Evolutionary conservation across 1,140 invertebrate genomes (phyloP).

Genomic region (Temnothorax nylanderi): DNA sequence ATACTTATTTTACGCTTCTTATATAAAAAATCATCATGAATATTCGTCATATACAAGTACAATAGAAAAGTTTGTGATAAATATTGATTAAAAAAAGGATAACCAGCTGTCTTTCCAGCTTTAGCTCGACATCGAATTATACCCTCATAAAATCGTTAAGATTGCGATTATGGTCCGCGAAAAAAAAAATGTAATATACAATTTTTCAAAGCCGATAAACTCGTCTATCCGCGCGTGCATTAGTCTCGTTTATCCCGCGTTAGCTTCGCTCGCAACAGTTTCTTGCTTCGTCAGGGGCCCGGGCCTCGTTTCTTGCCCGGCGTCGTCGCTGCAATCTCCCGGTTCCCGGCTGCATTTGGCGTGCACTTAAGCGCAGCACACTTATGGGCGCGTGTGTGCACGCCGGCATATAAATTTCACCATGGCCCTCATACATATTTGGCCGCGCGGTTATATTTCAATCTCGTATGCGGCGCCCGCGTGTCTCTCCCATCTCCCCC

Average conservation of each 20-base stretch:
- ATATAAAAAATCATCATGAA: not conserved
- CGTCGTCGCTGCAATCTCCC: constrained; percentile 26
- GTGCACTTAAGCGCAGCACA: constrained; percentile 51
- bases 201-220: not conserved
- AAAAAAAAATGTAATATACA: not conserved
- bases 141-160: too few relatives aligned
- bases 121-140: not conserved
- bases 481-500: constrained; percentile 63
- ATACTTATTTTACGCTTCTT: not conserved
- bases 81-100: not conserved
- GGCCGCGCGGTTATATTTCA: constrained; percentile 82
- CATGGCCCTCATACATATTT: constrained; percentile 74
- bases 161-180: too few relatives aligned
- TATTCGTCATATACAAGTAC: not conserved
- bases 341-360: constrained; percentile 56
- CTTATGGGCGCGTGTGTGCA: constrained; percentile 30
- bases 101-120: not conserved
- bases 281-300: constrained; percentile 28
- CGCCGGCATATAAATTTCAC: constrained; percentile 68
- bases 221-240: not conserved
- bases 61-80: not conserved
- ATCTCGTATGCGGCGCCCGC: constrained; percentile 73
- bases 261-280: constrained; percentile 30
- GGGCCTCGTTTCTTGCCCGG: constrained; percentile 41
- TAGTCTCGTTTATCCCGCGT: constrained; percentile 25